Evolutionary conservation across 2,113 vertebrate species (phyloP).

Genomic region (Pelecanoides urinatrix): DNA sequence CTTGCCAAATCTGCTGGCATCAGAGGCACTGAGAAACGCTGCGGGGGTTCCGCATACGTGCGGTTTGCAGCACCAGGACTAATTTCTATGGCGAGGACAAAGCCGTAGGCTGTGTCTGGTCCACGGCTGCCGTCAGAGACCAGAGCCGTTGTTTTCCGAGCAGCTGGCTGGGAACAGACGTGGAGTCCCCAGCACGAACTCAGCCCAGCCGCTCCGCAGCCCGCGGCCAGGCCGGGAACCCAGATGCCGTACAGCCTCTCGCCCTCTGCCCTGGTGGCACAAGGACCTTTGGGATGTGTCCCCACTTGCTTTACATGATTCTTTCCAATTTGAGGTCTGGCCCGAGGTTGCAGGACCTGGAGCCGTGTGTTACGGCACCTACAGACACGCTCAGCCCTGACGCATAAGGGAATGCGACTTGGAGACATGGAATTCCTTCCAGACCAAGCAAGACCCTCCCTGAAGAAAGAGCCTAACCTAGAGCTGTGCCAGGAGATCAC

Average conservation of each 20-base stretch:
- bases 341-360: background rate
- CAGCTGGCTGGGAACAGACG: background rate
- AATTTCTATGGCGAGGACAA: rapidly evolving
- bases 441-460: background rate
- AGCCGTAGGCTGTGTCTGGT: background rate
- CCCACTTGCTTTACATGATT: background rate
- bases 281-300: background rate
- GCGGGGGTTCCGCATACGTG: rapidly evolving
- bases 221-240: background rate
- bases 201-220: background rate
- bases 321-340: background rate
- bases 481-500: background rate
- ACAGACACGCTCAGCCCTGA: background rate
- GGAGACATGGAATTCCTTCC: background rate
- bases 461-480: background rate
- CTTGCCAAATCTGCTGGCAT: background rate
- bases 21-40: background rate
- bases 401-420: background rate
- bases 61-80: background rate
- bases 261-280: rapidly evolving
- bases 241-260: rapidly evolving
- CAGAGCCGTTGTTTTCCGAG: background rate
- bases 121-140: rapidly evolving
- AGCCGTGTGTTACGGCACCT: background rate
- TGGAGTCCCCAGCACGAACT: rapidly evolving